These are phyloP conservation scores for Drosophila dives DNA, from an alignment of 2,888 invertebrate genomes.

Conservation along the genomic window DNA sequence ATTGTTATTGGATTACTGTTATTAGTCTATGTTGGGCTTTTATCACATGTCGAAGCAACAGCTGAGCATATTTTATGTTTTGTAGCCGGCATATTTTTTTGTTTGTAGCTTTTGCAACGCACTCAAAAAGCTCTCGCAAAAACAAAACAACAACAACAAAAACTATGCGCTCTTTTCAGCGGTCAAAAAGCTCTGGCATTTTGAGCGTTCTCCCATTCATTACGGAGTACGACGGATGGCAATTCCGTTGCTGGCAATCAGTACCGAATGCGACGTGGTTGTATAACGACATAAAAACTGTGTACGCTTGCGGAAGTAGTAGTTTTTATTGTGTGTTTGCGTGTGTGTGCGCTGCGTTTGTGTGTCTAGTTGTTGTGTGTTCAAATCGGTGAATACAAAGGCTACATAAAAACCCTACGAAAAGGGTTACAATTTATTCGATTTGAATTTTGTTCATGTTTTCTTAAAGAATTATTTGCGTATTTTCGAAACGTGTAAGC, in stretches of 20 bases:
- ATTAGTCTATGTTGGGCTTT: constrained; percentile 8
- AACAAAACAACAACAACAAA: background rate
- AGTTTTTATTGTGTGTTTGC: constrained; percentile 38
- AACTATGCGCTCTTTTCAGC: constrained; percentile 5
- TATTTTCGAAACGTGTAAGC: constrained; percentile 47
- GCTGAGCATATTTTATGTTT: constrained; percentile 41
- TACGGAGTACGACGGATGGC: constrained; percentile 12
- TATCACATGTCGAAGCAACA: constrained; percentile 43
- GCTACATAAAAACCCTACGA: constrained; percentile 19
- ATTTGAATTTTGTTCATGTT: constrained; percentile 18
- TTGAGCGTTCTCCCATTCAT: constrained; percentile 20
- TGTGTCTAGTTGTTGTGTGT: constrained; percentile 31
- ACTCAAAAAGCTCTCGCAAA: constrained; percentile 58
- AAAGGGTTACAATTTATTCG: constrained; percentile 43
- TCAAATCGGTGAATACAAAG: constrained; percentile 47
- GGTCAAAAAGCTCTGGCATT: constrained; percentile 35
- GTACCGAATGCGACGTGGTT: constrained; percentile 83
- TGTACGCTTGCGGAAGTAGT: constrained; percentile 39
- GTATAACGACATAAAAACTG: constrained; percentile 77
- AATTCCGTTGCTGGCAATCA: constrained; percentile 52
- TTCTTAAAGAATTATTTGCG: constrained; percentile 21
- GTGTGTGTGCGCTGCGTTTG: constrained; percentile 20
- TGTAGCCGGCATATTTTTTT: constrained; percentile 46
- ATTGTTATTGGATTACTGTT: constrained; percentile 30
- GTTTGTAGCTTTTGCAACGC: constrained; percentile 4